Evolutionary conservation across 2,113 vertebrate genomes (phyloP), one percentile per base, ranked within the genome.

Genomic region (Glareola pratincola): DNA sequence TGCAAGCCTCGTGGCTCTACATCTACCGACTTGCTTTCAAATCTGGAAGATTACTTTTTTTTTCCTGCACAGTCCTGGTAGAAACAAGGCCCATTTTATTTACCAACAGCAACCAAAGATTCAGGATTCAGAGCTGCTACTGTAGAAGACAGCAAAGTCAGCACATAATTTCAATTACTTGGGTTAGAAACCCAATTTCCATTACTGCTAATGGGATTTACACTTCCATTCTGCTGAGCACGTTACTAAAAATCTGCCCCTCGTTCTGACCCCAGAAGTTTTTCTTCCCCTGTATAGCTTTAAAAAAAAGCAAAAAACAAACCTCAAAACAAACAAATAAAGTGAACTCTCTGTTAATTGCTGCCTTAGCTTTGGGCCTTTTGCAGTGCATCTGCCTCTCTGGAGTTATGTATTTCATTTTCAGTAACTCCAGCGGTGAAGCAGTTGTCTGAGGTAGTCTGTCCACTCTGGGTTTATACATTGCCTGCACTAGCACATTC

Each of bases 81-180:
- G 60, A 50, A 89, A 87, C 32, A 62, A 74, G 80, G 1, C 23
- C 21, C 12, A 29, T 77, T 85, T 93, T 87, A 78, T 90, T 85
- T 88, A 68, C 39, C 29, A 82, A 68, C 21, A 90, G 36, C 69
- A 68, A 56, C 30, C 19, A 39, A 91, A 53, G 34, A 85, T 14
- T 48, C 36, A 43, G 53, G 45, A 76, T 78, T 85, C 64, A 75
- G 77, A 87, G 43, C 51, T n/a, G 47, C 69, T 50, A 14, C 51
- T 6, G 39, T 75, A 34, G 39, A 64, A 72, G 39, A 90, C 39
- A 88, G 78, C 57, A 32, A 82, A 90, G 57, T 93, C 88, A 93
- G 88, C 79, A 85, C 34, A 43, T 17, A 78, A 79, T 72, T 93
- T 93, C 82, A 92, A 92, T 95, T 88, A 85, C 48, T 85, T 72